A percentile compares a stretch with the other conserved stretches of the same genome.
These are phyloP conservation scores for Epirrita christyi DNA, from an alignment of 2,888 invertebrate genomes.

Conservation along the genomic window DNA sequence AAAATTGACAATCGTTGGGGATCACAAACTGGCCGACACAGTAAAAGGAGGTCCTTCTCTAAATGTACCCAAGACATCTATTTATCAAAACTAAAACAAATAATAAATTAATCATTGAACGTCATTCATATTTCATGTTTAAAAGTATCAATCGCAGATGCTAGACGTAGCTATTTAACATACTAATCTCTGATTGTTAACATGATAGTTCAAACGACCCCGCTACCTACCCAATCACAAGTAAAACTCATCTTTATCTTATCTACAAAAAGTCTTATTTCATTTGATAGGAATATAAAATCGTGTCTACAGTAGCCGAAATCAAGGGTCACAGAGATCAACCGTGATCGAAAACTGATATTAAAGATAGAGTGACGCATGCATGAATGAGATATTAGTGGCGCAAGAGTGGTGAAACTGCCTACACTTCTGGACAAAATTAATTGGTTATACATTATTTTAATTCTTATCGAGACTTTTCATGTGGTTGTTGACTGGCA, in stretches of 20 bases:
- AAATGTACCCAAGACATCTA: too few relatives aligned
- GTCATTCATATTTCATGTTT: conserved; percentile 51
- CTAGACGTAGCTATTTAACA: conserved; percentile 63
- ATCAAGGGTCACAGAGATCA: conserved; percentile 80
- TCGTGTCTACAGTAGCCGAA: conserved; percentile 82
- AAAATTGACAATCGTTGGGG: too few relatives aligned
- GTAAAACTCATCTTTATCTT: conserved; percentile 41
- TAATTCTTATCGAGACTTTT: too few relatives aligned
- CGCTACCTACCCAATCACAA: conserved; percentile 39
- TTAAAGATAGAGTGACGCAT: conserved; percentile 78
- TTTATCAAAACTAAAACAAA: background rate
- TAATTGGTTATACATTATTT: too few relatives aligned
- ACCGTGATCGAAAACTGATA: conserved; percentile 81
- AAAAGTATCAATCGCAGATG: conserved; percentile 44
- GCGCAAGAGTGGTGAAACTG: conserved; percentile 61
- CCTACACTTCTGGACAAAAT: conserved; percentile 40
- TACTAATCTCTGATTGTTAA: conserved; percentile 78
- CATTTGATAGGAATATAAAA: conserved; percentile 44
- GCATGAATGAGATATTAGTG: conserved; percentile 80
- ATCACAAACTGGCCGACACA: too few relatives aligned
- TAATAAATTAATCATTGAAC: conserved; percentile 33
- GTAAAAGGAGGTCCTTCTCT: too few relatives aligned
- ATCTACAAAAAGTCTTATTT: conserved; percentile 46
- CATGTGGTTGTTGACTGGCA: too few relatives aligned
- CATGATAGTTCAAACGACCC: conserved; percentile 65